Base-by-base conservation (phyloP, 2,888 invertebrate species). In the Fragum whitleyi region DNA sequence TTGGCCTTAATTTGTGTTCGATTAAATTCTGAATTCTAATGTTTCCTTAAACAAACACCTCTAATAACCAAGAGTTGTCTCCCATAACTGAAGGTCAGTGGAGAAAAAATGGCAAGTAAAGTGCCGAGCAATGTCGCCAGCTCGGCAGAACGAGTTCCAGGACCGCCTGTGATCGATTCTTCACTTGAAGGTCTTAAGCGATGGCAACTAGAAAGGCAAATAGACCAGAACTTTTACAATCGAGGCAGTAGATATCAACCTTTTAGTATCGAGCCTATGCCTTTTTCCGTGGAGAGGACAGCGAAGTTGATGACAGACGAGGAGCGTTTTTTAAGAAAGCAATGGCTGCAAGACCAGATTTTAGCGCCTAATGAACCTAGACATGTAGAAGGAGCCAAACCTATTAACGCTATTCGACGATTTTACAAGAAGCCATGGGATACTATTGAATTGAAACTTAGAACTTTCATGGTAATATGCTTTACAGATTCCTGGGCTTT, bases 301-400 rank as follows among this genome's bases (percentile, higher is more conserved):
- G 77, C 87, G 5, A 77, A 78, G 28, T 89, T 87, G 36, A 92
- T 93, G 93, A 90, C 92, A 7, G 88, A 82, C n/a, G 92, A 89
- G 57, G 92, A 93, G 47, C 83, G 93, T 68, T 89, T 87, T 26
- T 79, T 92, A 6, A 76, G 93, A 75, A 90, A 89, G 76, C 92
- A 93, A 79, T 93, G 93, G 93, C 59, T 93, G 19, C 69, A 82
- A 65, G 93, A 93, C 80, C 93, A 93, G 81, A 79, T 83, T 23
- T 88, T 93, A n/a, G 80, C 90, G 6, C 89, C 90, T 5, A 86
- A 89, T 55, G 93, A 93, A 86, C 92, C 93, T 0, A 72, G 89
- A 32, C 53, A 83, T 51, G 85, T 93, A 21, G 89, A 90, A 9
- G 91, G 91, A 70, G 65, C 91, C 1, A 73, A 85, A 11, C 92